Base-by-base conservation (phyloP, 2,113 vertebrate species). In the Malurus melanocephalus region DNA sequence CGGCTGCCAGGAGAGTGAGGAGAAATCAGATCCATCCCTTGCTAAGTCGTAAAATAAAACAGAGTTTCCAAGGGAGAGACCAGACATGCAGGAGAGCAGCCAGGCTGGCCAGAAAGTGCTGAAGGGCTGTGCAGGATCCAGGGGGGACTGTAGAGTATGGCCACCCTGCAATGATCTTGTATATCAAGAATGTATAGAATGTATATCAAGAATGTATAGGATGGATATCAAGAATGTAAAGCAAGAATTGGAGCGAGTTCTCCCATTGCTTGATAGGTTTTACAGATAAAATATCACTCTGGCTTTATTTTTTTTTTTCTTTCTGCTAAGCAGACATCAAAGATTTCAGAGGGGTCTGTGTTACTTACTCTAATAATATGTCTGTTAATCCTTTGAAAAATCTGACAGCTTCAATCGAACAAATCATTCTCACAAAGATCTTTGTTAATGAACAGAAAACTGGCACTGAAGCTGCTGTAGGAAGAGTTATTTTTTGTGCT, bases 381-480 rank as follows among this genome's bases (percentile, higher is more conserved):
- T 48, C 42, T 82, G 21, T 85, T 87, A 89, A 89, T 90, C 52
- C 49, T 57, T 33, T 89, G 56, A 94, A 89, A 94, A 78, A 87
- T 64, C 35, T 74, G 93, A 85, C 62, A 57, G 43, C 49, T 78
- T 84, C 26, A 79, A 66, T 49, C 1, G 1, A 83, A 61, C 53
- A 71, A 89, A 91, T 85, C 24, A 45, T 75, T 75, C 48, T 77
- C 35, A 57, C 53, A n/a, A 76, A 72, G 67, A 64, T 93, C 74
- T 73, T 93, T 45, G 60, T 93, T 87, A 94, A 88, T 94, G 92
- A 95, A 67, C 14, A 91, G 68, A 49, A 77, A 93, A 49, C 32
- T 32, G 27, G 33, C 59, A n/a, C 75, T 85, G 60, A 77, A 88
- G 82, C 75, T 17, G 4, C 79, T 85, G 19, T 21, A 28, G 78